phyloP scores from a whole-genome alignment of 2,888 invertebrate species.

The Brassicogethes aeneus region DNA sequence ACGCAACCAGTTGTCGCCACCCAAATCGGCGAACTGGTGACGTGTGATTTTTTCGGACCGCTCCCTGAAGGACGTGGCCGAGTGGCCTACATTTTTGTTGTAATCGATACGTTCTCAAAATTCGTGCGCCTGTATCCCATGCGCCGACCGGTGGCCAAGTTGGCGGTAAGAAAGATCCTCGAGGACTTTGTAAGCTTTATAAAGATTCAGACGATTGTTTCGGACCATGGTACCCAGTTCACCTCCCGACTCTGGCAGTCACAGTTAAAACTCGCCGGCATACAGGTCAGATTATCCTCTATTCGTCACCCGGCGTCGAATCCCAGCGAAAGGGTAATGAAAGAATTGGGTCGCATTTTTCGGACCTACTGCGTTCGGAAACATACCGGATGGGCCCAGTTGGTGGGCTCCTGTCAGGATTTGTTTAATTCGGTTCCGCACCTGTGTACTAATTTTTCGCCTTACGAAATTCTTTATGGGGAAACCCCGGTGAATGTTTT shows the following conservation, averaged over 20 bases:
- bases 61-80: constrained; percentile 14
- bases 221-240: constrained; percentile 5
- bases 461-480: too few species aligned
- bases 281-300: too few species aligned
- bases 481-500: too few species aligned
- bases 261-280: too few species aligned
- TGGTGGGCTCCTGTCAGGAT: too few species aligned
- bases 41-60: constrained; percentile 8
- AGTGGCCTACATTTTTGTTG: constrained; percentile 17
- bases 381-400: constrained; percentile 2
- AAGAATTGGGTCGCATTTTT: constrained; percentile 4
- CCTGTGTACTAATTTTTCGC: too few species aligned
- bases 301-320: constrained; percentile 6
- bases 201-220: neutral
- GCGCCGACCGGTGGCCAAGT: neutral
- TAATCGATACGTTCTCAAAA: too few species aligned
- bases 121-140: constrained; percentile 18
- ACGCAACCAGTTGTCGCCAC: too few species aligned
- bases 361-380: constrained; percentile 3
- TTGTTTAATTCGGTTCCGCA: too few species aligned
- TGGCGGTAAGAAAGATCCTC: neutral
- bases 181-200: neutral
- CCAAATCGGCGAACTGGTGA: neutral
- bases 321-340: constrained; percentile 4
- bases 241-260: constrained; percentile 12